Evolutionary conservation across 2,797 vertebrate species (phyloP).

Genomic region (Pteronotus mesoamericanus): DNA sequence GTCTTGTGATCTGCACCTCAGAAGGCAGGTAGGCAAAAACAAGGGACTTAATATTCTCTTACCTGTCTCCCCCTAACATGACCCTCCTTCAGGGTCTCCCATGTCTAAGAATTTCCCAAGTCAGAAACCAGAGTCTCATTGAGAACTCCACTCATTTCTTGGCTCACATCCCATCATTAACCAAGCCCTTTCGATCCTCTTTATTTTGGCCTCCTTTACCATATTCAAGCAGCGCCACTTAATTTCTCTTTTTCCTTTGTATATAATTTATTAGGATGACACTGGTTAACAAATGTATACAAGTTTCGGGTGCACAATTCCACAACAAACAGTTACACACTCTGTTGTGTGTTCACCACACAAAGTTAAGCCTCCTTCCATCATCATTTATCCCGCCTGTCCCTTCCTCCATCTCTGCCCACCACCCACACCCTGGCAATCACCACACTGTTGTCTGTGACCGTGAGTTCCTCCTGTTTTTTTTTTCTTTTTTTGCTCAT

Average conservation of each 20-base stretch:
- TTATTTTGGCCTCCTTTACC: background rate
- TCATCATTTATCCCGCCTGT: too few species aligned
- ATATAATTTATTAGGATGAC: too few species aligned
- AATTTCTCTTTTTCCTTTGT: too few species aligned
- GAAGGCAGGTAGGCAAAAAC: background rate
- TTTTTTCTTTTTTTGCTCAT: too few species aligned
- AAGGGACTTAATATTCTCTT: background rate
- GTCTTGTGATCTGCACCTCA: background rate
- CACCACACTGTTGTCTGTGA: too few species aligned
- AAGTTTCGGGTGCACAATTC: too few species aligned
- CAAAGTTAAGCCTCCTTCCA: background rate
- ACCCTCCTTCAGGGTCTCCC: background rate
- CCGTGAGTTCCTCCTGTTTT: background rate
- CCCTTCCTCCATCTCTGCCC: too few species aligned
- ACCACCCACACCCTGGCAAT: too few species aligned
- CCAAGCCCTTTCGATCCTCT: background rate
- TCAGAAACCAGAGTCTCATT: background rate
- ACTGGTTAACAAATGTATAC: too few species aligned
- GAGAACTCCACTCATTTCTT: fast-evolving
- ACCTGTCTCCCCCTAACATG: background rate
- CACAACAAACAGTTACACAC: too few species aligned
- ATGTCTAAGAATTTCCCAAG: background rate
- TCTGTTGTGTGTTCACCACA: too few species aligned
- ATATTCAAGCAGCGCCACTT: background rate
- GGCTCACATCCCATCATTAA: background rate